Evolutionary conservation across 2,113 vertebrate genomes (phyloP), one percentile per base, ranked within the genome.

Genomic region (Alexandromys fortis): DNA sequence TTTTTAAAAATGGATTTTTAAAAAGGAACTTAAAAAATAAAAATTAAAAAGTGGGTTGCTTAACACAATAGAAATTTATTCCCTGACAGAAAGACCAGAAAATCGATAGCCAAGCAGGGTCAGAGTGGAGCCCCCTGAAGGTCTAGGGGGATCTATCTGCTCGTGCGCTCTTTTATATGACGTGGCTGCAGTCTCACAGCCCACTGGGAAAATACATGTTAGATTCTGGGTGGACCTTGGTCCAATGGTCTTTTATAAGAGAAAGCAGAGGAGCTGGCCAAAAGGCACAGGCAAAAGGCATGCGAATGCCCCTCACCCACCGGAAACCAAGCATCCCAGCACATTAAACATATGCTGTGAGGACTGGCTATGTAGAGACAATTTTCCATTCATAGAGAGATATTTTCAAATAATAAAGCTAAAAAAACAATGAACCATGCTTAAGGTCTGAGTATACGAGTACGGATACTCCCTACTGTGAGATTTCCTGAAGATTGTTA

Each of bases 11-110:
- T 58, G 58, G 10, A 24, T 63, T 26, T 63, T 63, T 2, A 63
- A 63, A 58, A 58, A 58, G 5, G 19, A 21, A 58, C 58, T 58
- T 58, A 58, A 58, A 58, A 58, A 58, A 58, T 58, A 58, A 58
- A 58, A 58, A 58, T 58, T 58, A 58, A 68, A 91, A 77, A 61
- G 5, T 24, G 19, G 10, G 30, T 38, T 33, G 52, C 35, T 83
- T 75, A 38, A 75, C 65, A 91, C 55, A 96, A n/a, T 3, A 70
- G 19, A 90, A 79, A 38, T 76, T 24, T 58, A 30, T 92, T 73
- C 52, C 73, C 30, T 58, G 5, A 52, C 1, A 70, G 67, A 55
- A 87, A 70, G 73, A 58, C 38, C 45, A 68, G 35, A 94, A 94
- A 94, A 19, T 49, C 11, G 73, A 42, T 77, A 91, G n/a, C 55